Evolutionary conservation across 2,888 invertebrate genomes (phyloP).

Genomic region (Macaria liturata): DNA sequence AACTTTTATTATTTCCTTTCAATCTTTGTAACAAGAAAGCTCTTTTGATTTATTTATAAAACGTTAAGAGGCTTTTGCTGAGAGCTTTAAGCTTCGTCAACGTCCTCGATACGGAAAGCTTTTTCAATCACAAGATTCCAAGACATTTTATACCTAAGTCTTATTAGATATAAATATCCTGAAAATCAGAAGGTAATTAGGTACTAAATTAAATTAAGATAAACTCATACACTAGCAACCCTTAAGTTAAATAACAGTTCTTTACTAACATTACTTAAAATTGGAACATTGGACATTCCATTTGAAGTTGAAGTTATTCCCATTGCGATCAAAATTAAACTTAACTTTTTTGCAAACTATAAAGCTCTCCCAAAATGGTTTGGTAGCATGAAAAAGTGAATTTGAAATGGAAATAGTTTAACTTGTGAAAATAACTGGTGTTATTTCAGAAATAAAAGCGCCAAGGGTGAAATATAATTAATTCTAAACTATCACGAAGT

Average conservation of each 20-base stretch:
- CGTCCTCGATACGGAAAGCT: slow-evolving; percentile 1
- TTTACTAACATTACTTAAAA: no score
- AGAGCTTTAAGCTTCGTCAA: slow-evolving; percentile 15
- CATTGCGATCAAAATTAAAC: no score
- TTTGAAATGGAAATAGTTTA: slow-evolving; percentile 7
- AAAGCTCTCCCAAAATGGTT: not conserved
- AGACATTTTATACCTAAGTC: not conserved
- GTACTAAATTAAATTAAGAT: no score
- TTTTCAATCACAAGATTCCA: not conserved
- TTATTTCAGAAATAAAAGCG: not conserved
- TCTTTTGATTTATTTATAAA: no score
- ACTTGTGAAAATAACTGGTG: slow-evolving; percentile 1
- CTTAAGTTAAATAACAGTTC: no score
- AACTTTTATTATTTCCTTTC: no score
- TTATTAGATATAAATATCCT: no score
- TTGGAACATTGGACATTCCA: no score
- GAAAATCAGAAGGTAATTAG: no score
- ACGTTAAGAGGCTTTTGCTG: slow-evolving; percentile 20
- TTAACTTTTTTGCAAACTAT: not conserved
- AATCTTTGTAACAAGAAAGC: no score
- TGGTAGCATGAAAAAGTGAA: slow-evolving; percentile 1
- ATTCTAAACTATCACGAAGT: not conserved
- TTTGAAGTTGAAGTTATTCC: no score
- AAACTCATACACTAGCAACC: no score
- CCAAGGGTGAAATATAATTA: not conserved